phyloP scores from a whole-genome alignment of 1,140 invertebrate species.

The Macrocentrus cingulum region DNA sequence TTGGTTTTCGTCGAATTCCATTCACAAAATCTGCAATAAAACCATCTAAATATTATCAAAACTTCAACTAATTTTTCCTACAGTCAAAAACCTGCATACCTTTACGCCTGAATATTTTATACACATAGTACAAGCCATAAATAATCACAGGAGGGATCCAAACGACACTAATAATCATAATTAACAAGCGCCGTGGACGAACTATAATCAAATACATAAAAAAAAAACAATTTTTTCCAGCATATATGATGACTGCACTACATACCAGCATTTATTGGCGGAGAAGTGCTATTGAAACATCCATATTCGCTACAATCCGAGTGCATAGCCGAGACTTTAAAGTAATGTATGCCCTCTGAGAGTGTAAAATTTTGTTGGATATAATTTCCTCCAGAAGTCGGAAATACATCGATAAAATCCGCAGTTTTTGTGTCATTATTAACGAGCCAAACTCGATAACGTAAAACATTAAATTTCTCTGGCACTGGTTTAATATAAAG shows the following conservation, averaged over 20 bases:
- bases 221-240: background rate
- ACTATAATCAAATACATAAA: constrained; percentile 36
- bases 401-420: constrained; percentile 24
- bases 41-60: constrained; percentile 2
- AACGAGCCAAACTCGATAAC: constrained; percentile 47
- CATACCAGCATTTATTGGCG: constrained; percentile 48
- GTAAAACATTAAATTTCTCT: constrained; percentile 41
- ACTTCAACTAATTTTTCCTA: no score
- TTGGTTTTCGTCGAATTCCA: constrained; percentile 36
- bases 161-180: constrained; percentile 54
- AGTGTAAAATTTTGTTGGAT: constrained; percentile 38
- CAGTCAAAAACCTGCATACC: constrained; percentile 26
- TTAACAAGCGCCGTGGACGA: constrained; percentile 41
- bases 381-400: constrained; percentile 20
- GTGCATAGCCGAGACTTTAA: constrained; percentile 52
- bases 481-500: constrained; percentile 49
- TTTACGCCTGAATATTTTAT: constrained; percentile 46
- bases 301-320: constrained; percentile 39
- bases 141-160: constrained; percentile 53
- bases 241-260: constrained; percentile 2
- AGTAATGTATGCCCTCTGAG: constrained; percentile 41
- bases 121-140: constrained; percentile 45
- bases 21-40: constrained; percentile 19
- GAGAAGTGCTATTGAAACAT: constrained; percentile 48
- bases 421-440: constrained; percentile 41